These are phyloP conservation scores for Laterallus jamaicensis DNA, from an alignment of 2,113 vertebrate species.

Conservation along the genomic window DNA sequence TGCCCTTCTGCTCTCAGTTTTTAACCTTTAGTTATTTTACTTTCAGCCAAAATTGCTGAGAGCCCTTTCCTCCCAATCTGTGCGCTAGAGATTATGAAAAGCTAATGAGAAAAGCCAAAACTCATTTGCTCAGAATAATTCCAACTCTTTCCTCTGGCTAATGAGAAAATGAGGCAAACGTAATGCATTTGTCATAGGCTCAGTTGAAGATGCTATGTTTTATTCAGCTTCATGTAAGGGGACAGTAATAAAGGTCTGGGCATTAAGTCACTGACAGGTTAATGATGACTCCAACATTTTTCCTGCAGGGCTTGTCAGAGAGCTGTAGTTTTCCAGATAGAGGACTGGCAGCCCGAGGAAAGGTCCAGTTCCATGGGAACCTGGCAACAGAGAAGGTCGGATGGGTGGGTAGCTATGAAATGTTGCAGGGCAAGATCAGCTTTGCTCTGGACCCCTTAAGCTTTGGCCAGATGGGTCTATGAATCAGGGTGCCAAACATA, in stretches of 20 bases:
- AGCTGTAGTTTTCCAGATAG: background rate
- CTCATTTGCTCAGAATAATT: slow-evolving; percentile 18
- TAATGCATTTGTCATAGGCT: background rate
- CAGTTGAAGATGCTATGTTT: background rate
- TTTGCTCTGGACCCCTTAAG: background rate
- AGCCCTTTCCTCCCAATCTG: background rate
- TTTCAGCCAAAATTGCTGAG: background rate
- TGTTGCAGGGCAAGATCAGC: background rate
- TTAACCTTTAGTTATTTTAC: background rate
- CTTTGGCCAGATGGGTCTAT: background rate
- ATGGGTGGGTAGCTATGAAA: background rate
- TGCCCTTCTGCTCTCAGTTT: background rate
- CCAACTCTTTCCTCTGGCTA: background rate
- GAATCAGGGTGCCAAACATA: background rate
- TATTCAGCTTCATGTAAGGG: background rate
- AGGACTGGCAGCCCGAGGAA: background rate
- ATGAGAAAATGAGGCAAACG: background rate
- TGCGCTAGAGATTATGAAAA: background rate
- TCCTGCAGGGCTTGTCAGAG: background rate
- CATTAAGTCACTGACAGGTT: background rate
- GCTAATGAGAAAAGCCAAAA: slow-evolving; percentile 38
- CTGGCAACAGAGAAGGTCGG: background rate
- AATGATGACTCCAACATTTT: background rate
- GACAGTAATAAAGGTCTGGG: background rate
- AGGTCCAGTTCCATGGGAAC: background rate